Conservation (phyloP, 2,888 invertebrate genomes). For the Drosophila kanekoi region DNA sequence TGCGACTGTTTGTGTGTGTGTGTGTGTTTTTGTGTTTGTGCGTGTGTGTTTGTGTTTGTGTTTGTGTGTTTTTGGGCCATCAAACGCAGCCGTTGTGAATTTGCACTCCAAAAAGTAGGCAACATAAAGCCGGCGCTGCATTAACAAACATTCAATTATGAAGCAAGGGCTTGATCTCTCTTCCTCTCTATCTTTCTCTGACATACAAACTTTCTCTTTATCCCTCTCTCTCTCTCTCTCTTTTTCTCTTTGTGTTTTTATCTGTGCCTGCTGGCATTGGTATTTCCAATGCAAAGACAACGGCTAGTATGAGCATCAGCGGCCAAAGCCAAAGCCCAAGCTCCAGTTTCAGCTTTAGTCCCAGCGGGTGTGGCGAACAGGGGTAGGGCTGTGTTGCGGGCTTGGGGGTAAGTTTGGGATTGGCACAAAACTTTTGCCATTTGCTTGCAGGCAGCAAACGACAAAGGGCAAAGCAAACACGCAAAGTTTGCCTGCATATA, state of each 20-base stretch:
- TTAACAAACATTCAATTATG: conserved; percentile 72
- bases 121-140: conserved; percentile 56
- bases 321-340: conserved; percentile 14
- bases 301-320: conserved; percentile 17
- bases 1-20: conserved; percentile 4
- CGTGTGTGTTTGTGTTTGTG: conserved; percentile 4
- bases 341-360: conserved; percentile 17
- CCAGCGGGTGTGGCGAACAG: background rate
- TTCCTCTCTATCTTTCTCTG: background rate
- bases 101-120: conserved; percentile 42
- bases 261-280: conserved; percentile 58
- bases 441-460: conserved; percentile 66
- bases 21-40: background rate
- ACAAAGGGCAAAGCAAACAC: conserved; percentile 71
- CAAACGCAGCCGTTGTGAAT: conserved; percentile 48
- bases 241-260: conserved; percentile 6
- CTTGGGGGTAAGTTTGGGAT: background rate
- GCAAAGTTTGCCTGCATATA: conserved; percentile 63
- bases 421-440: conserved; percentile 67
- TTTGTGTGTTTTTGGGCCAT: conserved; percentile 32
- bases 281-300: conserved; percentile 63
- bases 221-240: conserved; percentile 1
- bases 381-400: background rate
- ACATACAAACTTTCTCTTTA: background rate
- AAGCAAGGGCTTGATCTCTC: conserved; percentile 22